A percentile compares a stretch with the other conserved stretches of the same genome.
phyloP scores from a whole-genome alignment of 2,797 vertebrate genomes.

The Bradypodion pumilum region DNA sequence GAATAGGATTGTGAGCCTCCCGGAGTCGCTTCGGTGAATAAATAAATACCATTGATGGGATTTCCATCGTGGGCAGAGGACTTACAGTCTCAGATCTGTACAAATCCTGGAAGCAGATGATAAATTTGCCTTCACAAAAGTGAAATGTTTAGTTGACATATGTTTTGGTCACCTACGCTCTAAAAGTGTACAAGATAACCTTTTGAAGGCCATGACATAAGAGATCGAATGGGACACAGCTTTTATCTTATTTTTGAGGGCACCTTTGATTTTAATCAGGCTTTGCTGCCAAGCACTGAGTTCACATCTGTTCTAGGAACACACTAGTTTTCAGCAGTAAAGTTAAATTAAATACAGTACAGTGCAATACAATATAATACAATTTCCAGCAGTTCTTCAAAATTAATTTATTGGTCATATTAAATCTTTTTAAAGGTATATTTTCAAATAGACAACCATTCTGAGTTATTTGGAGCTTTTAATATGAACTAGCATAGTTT shows the following conservation, averaged over 20 bases:
- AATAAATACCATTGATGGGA: background rate
- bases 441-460: background rate
- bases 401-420: background rate
- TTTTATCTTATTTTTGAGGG: constrained; percentile 35
- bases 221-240: constrained; percentile 34
- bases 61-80: background rate
- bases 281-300: constrained; percentile 22
- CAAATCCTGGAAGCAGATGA: background rate
- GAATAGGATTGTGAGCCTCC: too few relatives aligned
- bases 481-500: too few relatives aligned
- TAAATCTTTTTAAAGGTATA: background rate
- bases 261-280: constrained; percentile 40
- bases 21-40: too few relatives aligned
- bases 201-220: constrained; percentile 51
- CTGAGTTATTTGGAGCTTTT: too few relatives aligned
- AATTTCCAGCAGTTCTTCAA: background rate
- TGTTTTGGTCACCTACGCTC: constrained; percentile 25
- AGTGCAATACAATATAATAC: background rate
- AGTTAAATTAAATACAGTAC: too few relatives aligned
- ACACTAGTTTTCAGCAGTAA: background rate
- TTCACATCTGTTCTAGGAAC: background rate
- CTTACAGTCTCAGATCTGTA: background rate
- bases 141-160: constrained; percentile 35
- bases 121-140: background rate
- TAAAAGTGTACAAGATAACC: constrained; percentile 20